Base-by-base conservation (phyloP, 2,113 vertebrate species). In the Ciconia stormi region DNA sequence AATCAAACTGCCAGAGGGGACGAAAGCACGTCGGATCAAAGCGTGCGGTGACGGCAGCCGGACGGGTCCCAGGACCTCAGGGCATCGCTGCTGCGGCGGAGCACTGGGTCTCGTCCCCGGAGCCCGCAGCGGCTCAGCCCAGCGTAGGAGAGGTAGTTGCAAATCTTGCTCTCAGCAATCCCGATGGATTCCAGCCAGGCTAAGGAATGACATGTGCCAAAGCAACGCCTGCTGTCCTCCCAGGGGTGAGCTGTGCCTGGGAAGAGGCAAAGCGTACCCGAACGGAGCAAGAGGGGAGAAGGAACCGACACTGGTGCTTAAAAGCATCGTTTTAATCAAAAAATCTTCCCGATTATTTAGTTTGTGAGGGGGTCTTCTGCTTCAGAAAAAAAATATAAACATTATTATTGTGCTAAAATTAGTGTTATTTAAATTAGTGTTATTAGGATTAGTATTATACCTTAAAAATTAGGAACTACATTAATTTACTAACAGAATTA, bases 281-380 rank as follows among this genome's bases (percentile, higher is more conserved):
- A 29, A 3, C 0, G 0, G 67, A 78, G 69, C 30, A 1, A 6
- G 38, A 46, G 6, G 29, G 52, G 40, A 55, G 6, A n/a, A 4
- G 0, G 21, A 25, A 16, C 9, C 1, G 10, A 30, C 25, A 0
- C 8, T 42, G 46, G 42, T 11, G 25, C 34, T 50, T 20, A 2
- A 18, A 42, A 19, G 8, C 36, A 10, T 12, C 14, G 7, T 34
- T 47, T 78, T 21, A 8, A 52, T 30, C 29, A 11, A 17, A 40
- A 56, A 6, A 27, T 63, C 50, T 22, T 22, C 27, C 63, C 4
- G 2, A 11, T 50, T 25, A 10, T 46, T 90, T 34, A 13, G 7
- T 19, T 32, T 30, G 26, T 2, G 19, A 42, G 44, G 13, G 34
- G 4, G 32, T 11, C 34, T 85, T 55, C 58, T 44, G 46, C 69